Evolutionary conservation across 2,888 invertebrate genomes (phyloP).

Genomic region (Lithosia quadra): DNA sequence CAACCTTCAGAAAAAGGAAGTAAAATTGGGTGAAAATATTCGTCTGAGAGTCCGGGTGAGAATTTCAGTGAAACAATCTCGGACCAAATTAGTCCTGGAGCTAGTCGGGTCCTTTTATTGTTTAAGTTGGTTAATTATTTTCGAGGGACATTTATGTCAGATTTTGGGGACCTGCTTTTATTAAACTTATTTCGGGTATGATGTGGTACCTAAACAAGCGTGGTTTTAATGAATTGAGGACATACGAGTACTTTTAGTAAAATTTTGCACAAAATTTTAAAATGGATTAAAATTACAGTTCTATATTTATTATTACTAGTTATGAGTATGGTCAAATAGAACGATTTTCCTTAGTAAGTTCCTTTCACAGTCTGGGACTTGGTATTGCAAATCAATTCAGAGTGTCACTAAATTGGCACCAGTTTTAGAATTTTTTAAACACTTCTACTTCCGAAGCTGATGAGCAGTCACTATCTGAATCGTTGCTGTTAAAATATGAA

Average conservation of each 20-base stretch:
- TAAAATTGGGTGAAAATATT: conserved; percentile 40
- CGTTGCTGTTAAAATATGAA: too few species aligned
- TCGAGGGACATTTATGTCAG: conserved; percentile 46
- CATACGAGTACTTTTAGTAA: conserved; percentile 24
- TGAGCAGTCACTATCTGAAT: too few species aligned
- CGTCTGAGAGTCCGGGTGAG: conserved; percentile 18
- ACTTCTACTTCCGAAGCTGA: too few species aligned
- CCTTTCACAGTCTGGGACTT: neutral
- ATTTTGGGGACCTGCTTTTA: conserved; percentile 45
- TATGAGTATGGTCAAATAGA: neutral
- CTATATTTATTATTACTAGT: neutral
- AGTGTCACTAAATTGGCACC: neutral
- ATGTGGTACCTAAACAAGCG: conserved; percentile 41
- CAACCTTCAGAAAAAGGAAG: conserved; percentile 26
- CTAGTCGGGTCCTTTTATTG: conserved; percentile 51
- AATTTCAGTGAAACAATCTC: conserved; percentile 36
- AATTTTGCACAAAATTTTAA: neutral
- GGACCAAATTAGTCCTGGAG: conserved; percentile 39
- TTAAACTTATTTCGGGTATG: conserved; percentile 52
- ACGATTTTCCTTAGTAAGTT: neutral
- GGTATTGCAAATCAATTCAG: too few species aligned
- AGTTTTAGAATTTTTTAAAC: too few species aligned
- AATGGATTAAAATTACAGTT: neutral
- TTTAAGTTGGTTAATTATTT: conserved; percentile 58
- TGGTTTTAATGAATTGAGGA: conserved; percentile 46